These are phyloP conservation scores for Peromyscus californicus DNA, from an alignment of 2,113 vertebrate genomes.

Conservation along the genomic window DNA sequence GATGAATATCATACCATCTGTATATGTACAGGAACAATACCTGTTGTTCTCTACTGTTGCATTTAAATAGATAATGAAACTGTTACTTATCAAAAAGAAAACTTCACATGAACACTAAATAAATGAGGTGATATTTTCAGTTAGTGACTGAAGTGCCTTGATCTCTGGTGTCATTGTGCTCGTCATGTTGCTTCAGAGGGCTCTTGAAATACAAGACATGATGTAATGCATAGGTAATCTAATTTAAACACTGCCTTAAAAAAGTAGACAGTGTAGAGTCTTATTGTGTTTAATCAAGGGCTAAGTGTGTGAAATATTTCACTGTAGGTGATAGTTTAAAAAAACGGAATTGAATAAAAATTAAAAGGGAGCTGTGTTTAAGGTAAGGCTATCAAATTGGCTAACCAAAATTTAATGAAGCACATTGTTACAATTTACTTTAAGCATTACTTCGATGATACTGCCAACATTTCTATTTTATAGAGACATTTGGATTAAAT, in stretches of 20 bases:
- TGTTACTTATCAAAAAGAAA: slow-evolving; percentile 62
- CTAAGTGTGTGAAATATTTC: slow-evolving; percentile 8
- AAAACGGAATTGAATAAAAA: slow-evolving; percentile 47
- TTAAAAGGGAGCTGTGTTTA: slow-evolving; percentile 26
- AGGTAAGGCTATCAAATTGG: slow-evolving; percentile 10
- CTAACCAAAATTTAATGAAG: background rate
- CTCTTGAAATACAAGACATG: slow-evolving; percentile 67
- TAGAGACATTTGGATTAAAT: background rate
- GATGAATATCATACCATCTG: slow-evolving; percentile 32
- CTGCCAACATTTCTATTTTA: slow-evolving; percentile 8
- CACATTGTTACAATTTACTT: background rate
- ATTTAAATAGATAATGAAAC: slow-evolving; percentile 73
- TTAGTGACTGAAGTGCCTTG: slow-evolving; percentile 67
- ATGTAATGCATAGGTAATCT: slow-evolving; percentile 58
- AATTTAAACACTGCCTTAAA: slow-evolving; percentile 58
- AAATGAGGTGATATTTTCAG: slow-evolving; percentile 75
- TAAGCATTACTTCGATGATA: background rate
- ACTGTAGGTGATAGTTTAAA: background rate
- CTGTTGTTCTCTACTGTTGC: slow-evolving; percentile 67
- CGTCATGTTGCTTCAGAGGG: slow-evolving; percentile 63
- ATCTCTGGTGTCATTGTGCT: slow-evolving; percentile 62
- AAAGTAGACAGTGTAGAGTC: slow-evolving; percentile 13
- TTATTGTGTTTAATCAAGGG: slow-evolving; percentile 40
- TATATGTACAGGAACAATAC: slow-evolving; percentile 51
- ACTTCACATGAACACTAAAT: slow-evolving; percentile 67